Evolutionary conservation across 2,888 invertebrate species (phyloP), one percentile per base, ranked within the genome.

Genomic region (Sialis fuliginosa): DNA sequence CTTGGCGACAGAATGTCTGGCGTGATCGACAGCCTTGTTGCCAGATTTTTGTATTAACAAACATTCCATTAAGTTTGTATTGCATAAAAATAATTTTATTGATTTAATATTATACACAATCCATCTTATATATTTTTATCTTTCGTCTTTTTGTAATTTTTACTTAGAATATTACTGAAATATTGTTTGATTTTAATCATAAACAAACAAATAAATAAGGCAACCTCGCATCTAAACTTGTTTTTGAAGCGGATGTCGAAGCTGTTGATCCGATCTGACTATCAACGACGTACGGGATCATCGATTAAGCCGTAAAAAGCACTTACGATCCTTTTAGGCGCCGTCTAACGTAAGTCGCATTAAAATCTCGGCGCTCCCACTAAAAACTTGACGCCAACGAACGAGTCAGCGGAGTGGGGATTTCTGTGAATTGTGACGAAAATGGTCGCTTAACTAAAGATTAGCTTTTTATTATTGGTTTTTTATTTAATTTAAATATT

Each of bases 1-100:
- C 75, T 79, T 76, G 87, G 87, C 87, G 87, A 87, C 87, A 86
- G 84, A 83, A 81, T 86, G 87, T 87, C 87, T 87, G 84, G 84
- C 79, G 74, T 79, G 79, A 80, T 76, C 77, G 69, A 53, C 61
- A 62, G 72, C 80, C 62, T 53, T 66, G 83, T 78, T 82, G 81
- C 74, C 81, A 67, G 54, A 57, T 60, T 13, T 35, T 13, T 22
- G n/a, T 8, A 13, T 35, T 13, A 35, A 6, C 33, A 34, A 6
- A 34, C 31, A 35, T 44, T 35, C 22, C 9, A 5, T 13, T 13
- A 9, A 34, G 2, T 34, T 35, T 35, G 33, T 42, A 22, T 22
- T 22, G 22, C 22, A 22, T 22, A 22, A 22, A 22, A 22, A 22
- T 22, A 22, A 22, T 22, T 2, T 22, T 22, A 22, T 22, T 22